Percentiles rank a stretch among this genome's conserved stretches.
These are phyloP conservation scores for Cheilosia variabilis DNA, from an alignment of 2,888 invertebrate genomes.

Conservation along the genomic window DNA sequence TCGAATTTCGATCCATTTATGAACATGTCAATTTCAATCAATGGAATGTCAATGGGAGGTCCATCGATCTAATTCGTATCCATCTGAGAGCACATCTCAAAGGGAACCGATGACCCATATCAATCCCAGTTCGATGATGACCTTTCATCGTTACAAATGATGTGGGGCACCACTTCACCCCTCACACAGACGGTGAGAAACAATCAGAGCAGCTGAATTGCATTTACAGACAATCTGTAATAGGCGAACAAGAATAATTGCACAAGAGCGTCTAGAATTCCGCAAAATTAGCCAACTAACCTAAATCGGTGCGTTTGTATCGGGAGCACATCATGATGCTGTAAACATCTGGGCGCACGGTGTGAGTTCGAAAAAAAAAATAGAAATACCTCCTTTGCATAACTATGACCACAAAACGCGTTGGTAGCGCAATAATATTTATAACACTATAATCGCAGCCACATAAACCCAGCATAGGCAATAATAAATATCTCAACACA, in stretches of 20 bases:
- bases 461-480: constrained; percentile 26
- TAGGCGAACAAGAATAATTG: constrained; percentile 53
- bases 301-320: constrained; percentile 51
- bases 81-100: background rate
- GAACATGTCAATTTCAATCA: constrained; percentile 18
- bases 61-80: background rate
- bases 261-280: constrained; percentile 59
- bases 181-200: constrained; percentile 12
- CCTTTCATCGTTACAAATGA: background rate
- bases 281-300: constrained; percentile 68
- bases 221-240: constrained; percentile 21
- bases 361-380: constrained; percentile 10
- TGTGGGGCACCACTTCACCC: background rate
- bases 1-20: background rate
- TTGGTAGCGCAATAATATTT: constrained; percentile 38
- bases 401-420: constrained; percentile 67
- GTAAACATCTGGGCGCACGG: constrained; percentile 42
- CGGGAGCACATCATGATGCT: constrained; percentile 51
- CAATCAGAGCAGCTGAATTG: constrained; percentile 44
- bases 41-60: background rate
- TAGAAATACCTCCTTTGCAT: constrained; percentile 45
- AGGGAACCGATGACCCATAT: background rate
- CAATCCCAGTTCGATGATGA: background rate
- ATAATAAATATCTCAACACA: constrained; percentile 19
- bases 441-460: constrained; percentile 36